phyloP scores from a whole-genome alignment of 2,888 invertebrate species.

The Oeneis ivallda region DNA sequence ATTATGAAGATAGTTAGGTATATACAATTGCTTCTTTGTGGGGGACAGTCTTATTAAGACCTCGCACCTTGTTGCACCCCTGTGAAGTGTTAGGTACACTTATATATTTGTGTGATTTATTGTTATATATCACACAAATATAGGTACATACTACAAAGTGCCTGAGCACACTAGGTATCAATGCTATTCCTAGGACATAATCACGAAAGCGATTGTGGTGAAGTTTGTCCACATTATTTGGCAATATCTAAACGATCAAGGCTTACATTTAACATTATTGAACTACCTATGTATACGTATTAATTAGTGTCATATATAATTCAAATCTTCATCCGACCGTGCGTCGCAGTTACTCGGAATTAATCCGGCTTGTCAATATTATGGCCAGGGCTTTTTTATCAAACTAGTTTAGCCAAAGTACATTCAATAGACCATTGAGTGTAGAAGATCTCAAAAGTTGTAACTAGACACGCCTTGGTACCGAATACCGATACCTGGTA shows the following conservation, averaged over 20 bases:
- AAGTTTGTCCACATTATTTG: neutral
- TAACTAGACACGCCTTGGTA: conserved; percentile 50
- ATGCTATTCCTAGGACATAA: too few species aligned
- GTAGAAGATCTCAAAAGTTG: conserved; percentile 63
- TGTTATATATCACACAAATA: too few species aligned
- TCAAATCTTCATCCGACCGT: conserved; percentile 57
- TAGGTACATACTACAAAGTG: too few species aligned
- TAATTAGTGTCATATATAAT: conserved; percentile 70
- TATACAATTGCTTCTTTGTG: too few species aligned
- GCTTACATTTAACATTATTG: neutral
- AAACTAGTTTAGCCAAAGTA: conserved; percentile 70
- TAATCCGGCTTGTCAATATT: conserved; percentile 68
- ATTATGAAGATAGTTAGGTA: too few species aligned
- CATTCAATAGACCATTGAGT: conserved; percentile 21
- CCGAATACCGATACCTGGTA: conserved; percentile 46
- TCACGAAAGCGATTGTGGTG: neutral
- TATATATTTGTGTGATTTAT: too few species aligned
- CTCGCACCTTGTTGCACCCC: too few species aligned
- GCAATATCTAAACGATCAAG: neutral
- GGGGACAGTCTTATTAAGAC: too few species aligned
- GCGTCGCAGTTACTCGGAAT: conserved; percentile 55
- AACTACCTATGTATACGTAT: conserved; percentile 45
- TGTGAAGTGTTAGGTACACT: too few species aligned
- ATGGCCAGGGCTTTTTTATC: conserved; percentile 69
- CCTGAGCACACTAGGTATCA: too few species aligned